Conservation (phyloP, 2,888 invertebrate genomes). For the Dryomyza anilis region DNA sequence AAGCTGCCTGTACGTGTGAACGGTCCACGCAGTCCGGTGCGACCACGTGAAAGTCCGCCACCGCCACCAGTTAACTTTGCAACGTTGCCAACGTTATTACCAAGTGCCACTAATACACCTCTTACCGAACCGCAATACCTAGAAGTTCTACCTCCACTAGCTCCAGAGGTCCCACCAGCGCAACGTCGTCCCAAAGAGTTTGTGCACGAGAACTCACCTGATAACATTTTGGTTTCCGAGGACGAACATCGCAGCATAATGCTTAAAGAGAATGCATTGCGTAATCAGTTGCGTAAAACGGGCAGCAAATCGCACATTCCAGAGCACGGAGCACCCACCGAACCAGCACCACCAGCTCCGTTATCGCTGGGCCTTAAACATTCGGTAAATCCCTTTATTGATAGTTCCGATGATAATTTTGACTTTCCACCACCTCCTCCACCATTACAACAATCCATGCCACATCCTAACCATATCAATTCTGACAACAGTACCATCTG, state of each 20-base stretch:
- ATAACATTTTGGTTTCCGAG: conserved; percentile 57
- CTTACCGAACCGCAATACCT: conserved; percentile 48
- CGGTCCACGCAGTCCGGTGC: conserved; percentile 38
- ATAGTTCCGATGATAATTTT: conserved; percentile 50
- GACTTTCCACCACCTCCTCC: conserved; percentile 47
- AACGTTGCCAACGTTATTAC: conserved; percentile 51
- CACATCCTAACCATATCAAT: too few species aligned
- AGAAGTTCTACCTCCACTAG: conserved; percentile 53
- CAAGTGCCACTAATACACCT: conserved; percentile 26
- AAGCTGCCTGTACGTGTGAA: conserved; percentile 47
- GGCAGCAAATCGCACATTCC: conserved; percentile 34
- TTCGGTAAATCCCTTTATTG: conserved; percentile 59
- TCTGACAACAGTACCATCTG: conserved; percentile 37
- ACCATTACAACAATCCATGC: conserved; percentile 36
- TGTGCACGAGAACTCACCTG: conserved; percentile 58
- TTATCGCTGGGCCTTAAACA: conserved; percentile 30
- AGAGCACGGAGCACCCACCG: conserved; percentile 45
- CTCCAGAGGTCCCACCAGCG: conserved; percentile 43
- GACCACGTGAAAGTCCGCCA: conserved; percentile 59
- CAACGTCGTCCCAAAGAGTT: conserved; percentile 53
- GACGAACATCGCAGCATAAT: conserved; percentile 59
- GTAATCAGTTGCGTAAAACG: conserved; percentile 51
- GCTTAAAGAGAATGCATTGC: conserved; percentile 58
- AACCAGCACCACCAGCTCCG: conserved; percentile 48
- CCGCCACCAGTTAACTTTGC: conserved; percentile 59